Percentiles rank a stretch among this genome's conserved stretches.
Conservation (phyloP, 2,888 invertebrate genomes). For the Tineola bisselliella region DNA sequence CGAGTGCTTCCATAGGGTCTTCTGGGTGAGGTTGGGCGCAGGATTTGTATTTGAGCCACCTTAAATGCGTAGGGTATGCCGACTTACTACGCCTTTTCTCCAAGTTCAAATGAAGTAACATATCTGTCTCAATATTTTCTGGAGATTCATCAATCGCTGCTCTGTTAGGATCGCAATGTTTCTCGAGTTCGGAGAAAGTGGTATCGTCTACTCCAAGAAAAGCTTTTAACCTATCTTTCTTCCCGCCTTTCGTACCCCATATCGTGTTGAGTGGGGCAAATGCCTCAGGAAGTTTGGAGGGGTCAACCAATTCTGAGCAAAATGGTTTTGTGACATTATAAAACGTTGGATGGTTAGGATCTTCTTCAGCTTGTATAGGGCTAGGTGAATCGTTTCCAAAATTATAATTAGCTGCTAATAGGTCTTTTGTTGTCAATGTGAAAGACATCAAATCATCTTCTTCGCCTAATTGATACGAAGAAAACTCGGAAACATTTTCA, state of each 20-base stretch:
- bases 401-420: background rate
- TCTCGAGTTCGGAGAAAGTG: background rate
- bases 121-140: background rate
- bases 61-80: background rate
- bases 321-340: background rate
- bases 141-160: background rate
- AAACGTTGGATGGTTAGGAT: background rate
- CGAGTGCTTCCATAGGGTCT: background rate
- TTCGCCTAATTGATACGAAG: background rate
- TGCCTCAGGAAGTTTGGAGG: background rate
- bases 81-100: background rate
- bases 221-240: background rate
- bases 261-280: background rate
- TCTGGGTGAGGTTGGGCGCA: background rate
- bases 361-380: background rate
- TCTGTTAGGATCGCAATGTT: background rate
- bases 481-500: too few species aligned
- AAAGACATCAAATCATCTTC: constrained; percentile 8
- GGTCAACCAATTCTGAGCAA: background rate
- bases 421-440: background rate
- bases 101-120: background rate
- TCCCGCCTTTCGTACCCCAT: background rate
- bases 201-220: background rate
- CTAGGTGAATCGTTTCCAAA: background rate
- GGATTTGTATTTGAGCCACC: background rate